Evolutionary conservation across 2,888 invertebrate species (phyloP).

Genomic region (Camponotus fellah): DNA sequence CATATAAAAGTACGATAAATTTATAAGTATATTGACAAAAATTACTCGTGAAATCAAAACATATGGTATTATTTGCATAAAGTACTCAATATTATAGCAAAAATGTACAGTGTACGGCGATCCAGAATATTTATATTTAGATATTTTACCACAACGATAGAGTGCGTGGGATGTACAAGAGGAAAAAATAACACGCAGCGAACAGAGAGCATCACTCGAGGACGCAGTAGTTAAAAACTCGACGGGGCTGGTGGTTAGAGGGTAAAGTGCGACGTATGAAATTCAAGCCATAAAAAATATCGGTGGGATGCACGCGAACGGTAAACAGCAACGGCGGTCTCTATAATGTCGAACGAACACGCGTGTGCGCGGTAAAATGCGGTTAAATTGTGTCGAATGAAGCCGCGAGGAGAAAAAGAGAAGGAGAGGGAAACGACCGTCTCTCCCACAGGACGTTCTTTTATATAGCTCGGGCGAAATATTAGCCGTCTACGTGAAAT

Average conservation of each 20-base stretch:
- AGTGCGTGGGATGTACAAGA: background rate
- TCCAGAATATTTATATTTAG: constrained; percentile 14
- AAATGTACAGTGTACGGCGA: background rate
- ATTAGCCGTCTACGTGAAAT: constrained; percentile 67
- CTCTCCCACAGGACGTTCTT: constrained; percentile 34
- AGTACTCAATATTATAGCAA: constrained; percentile 1
- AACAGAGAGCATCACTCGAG: constrained; percentile 36
- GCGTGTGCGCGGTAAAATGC: constrained; percentile 51
- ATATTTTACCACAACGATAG: background rate
- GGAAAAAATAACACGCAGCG: constrained; percentile 36
- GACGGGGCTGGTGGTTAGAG: background rate
- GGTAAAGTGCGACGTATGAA: constrained; percentile 54
- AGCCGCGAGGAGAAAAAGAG: constrained; percentile 30
- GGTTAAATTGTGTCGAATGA: constrained; percentile 61
- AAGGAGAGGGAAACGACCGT: constrained; percentile 16
- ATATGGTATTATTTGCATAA: background rate
- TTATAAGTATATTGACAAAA: constrained; percentile 2
- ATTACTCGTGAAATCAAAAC: background rate
- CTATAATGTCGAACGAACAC: constrained; percentile 61
- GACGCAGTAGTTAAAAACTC: constrained; percentile 42
- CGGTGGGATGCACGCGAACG: constrained; percentile 54
- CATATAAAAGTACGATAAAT: background rate
- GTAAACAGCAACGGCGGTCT: constrained; percentile 58
- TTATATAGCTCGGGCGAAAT: constrained; percentile 58
- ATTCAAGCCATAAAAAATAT: constrained; percentile 59